Evolutionary conservation across 2,113 vertebrate genomes (phyloP).

Genomic region (Python bivittatus): DNA sequence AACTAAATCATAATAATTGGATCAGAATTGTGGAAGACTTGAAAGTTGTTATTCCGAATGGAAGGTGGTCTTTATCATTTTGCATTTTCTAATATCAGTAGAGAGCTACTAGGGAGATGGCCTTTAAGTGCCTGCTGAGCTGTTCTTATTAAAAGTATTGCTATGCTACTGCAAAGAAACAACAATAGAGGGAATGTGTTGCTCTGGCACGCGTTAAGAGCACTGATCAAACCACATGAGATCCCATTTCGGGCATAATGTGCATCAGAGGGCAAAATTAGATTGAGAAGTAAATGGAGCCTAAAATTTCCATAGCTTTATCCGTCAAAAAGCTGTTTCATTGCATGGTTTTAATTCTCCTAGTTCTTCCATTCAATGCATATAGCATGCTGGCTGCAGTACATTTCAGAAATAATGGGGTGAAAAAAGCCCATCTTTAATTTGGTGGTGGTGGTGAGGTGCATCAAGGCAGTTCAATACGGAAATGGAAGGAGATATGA

Average conservation of each 20-base stretch:
- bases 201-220: slow-evolving; percentile 75
- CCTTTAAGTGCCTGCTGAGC: slow-evolving; percentile 65
- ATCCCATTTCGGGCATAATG: slow-evolving; percentile 83
- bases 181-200: slow-evolving; percentile 71
- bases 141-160: slow-evolving; percentile 70
- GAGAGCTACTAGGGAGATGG: slow-evolving; percentile 46
- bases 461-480: slow-evolving; percentile 29
- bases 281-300: slow-evolving; percentile 88
- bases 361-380: slow-evolving; percentile 63
- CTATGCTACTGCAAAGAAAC: slow-evolving; percentile 60
- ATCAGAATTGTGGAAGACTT: background rate
- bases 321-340: slow-evolving; percentile 80
- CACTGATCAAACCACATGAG: slow-evolving; percentile 81
- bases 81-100: slow-evolving; percentile 17
- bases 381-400: slow-evolving; percentile 60
- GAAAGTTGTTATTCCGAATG: background rate
- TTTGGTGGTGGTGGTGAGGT: slow-evolving; percentile 52
- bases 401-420: slow-evolving; percentile 66
- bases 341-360: slow-evolving; percentile 81
- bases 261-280: slow-evolving; percentile 88
- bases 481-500: slow-evolving; percentile 7
- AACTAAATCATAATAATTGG: background rate
- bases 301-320: slow-evolving; percentile 85
- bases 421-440: slow-evolving; percentile 55
- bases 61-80: slow-evolving; percentile 13